Evolutionary conservation across 2,113 vertebrate genomes (phyloP).

Genomic region (Pogonocichla stellata): DNA sequence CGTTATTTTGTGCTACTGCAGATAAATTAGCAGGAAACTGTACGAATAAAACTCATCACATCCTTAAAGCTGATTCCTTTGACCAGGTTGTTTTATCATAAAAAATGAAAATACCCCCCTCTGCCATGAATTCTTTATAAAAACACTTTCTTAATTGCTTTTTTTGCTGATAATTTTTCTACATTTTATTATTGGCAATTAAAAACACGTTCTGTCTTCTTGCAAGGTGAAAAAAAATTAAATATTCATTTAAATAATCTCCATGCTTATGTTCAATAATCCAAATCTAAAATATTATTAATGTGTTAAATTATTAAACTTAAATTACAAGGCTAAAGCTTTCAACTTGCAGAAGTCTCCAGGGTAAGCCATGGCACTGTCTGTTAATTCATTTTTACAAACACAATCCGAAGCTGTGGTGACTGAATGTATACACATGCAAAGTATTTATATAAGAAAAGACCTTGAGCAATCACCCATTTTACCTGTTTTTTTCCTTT

Average conservation of each 20-base stretch:
- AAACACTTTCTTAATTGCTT: slow-evolving; percentile 14
- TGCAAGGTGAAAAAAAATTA: slow-evolving; percentile 77
- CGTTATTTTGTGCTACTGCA: background rate
- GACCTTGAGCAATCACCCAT: background rate
- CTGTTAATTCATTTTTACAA: slow-evolving; percentile 43
- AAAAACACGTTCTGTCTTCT: slow-evolving; percentile 59
- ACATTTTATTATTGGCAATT: slow-evolving; percentile 57
- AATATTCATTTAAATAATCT: slow-evolving; percentile 78
- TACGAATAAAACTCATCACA: background rate
- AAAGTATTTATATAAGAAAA: background rate
- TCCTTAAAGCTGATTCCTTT: background rate
- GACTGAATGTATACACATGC: background rate
- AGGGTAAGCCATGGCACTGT: slow-evolving; percentile 34
- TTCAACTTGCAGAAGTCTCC: slow-evolving; percentile 58
- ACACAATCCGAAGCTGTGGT: background rate
- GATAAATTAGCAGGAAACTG: background rate
- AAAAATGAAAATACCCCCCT: background rate
- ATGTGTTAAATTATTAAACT: slow-evolving; percentile 75
- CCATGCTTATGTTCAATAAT: slow-evolving; percentile 69
- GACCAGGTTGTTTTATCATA: background rate
- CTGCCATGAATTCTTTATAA: background rate
- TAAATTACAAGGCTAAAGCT: slow-evolving; percentile 63
- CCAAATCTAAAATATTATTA: slow-evolving; percentile 74
- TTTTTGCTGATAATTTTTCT: slow-evolving; percentile 43
- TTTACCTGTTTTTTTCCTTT: background rate